Evolutionary conservation across 2,797 vertebrate genomes (phyloP), one percentile per base, ranked within the genome.

Genomic region (Falco columbarius): DNA sequence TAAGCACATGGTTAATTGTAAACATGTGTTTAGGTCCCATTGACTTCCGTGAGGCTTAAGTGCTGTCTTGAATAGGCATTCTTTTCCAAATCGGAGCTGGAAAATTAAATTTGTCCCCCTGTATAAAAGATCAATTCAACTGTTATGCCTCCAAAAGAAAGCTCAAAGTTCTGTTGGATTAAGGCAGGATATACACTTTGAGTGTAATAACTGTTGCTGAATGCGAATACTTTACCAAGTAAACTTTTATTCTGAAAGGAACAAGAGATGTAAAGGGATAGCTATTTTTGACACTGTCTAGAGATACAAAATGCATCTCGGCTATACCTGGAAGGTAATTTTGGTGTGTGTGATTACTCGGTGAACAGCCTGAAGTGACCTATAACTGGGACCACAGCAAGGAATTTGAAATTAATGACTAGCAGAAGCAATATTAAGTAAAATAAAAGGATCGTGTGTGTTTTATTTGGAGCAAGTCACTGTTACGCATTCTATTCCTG

Each of bases 81-180:
- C 90, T 95, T 74, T 62, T 61, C 67, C 81, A 71, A 87, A 94
- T 36, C 4, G 1, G 61, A 91, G 84, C 65, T 0, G 2, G 81
- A 95, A 95, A 95, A 92, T 94, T 92, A 87, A 93, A 96, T 95
- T 94, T 95, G 74, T 93, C 86, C 84, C 55, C 46, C 54, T 85
- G 36, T 52, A 71, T 76, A 93, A 87, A 89, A 94, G 90, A 93
- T 90, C 63, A 89, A 36, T 92, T 96, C 81, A 91, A 61, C 83
- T 89, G 52, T 81, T 90, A 86, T 61, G 49, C 15, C 34, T 95
- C 38, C 61, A 74, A 85, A 77, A 65, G 71, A 76, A 92, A 73
- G 55, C 44, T 44, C 40, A 8, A 92, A 68, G 71, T 91, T 95
- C 86, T 89, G 17, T 72, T 92, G 72, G 51, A 81, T 86, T 89